Evolutionary conservation across 2,113 vertebrate genomes (phyloP).

Genomic region (Nibea albiflora): DNA sequence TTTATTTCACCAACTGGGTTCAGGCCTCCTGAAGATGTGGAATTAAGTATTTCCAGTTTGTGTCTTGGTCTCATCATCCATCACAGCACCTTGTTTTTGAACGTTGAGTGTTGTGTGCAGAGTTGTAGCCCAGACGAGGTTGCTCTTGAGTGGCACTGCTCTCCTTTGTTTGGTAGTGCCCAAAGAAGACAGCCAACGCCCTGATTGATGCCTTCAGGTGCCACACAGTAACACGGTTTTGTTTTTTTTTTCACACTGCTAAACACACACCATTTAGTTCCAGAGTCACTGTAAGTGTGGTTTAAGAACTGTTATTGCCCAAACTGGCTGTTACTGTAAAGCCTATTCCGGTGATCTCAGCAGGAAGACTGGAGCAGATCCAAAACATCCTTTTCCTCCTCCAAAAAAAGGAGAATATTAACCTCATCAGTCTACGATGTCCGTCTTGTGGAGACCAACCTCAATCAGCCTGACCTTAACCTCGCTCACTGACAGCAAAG

Average conservation of each 20-base stretch:
- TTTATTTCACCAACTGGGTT: background rate
- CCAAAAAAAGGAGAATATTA: background rate
- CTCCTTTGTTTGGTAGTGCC: conserved; percentile 73
- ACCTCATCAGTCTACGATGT: conserved; percentile 34
- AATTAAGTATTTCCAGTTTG: conserved; percentile 42
- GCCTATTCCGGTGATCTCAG: background rate
- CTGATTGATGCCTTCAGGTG: conserved; percentile 72
- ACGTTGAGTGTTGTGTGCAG: conserved; percentile 24
- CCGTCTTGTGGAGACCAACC: conserved; percentile 1
- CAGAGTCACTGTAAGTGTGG: background rate
- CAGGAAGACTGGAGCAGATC: conserved; percentile 14
- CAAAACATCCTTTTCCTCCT: background rate
- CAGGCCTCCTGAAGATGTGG: background rate
- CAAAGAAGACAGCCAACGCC: conserved; percentile 72
- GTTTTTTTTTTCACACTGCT: conserved; percentile 11
- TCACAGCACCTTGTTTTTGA: conserved; percentile 13
- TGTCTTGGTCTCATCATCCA: conserved; percentile 14
- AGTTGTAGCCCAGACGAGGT: conserved; percentile 54
- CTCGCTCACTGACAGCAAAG: conserved; percentile 17
- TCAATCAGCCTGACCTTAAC: conserved; percentile 14
- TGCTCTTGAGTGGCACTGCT: conserved; percentile 45
- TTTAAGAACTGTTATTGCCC: conserved; percentile 20
- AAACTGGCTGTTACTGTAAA: conserved; percentile 33
- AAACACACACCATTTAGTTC: conserved; percentile 45
- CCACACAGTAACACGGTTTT: conserved; percentile 56